Percentiles rank a stretch among this genome's conserved stretches.
phyloP scores from a whole-genome alignment of 2,797 vertebrate species.

The Etheostoma nigrum region DNA sequence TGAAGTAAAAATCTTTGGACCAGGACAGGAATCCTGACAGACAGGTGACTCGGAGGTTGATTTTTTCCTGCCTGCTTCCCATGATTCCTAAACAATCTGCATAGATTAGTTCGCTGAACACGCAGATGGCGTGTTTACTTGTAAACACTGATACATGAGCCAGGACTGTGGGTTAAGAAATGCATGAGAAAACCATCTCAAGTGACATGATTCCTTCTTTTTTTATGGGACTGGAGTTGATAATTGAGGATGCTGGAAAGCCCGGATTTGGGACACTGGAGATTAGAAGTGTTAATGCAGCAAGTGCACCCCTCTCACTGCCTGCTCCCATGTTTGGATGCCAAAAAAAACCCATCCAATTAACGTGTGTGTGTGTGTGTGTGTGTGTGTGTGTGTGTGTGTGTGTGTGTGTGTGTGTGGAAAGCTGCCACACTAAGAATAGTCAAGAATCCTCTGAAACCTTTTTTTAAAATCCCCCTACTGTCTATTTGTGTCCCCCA shows the following conservation, averaged over 20 bases:
- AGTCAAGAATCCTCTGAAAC: conserved; percentile 55
- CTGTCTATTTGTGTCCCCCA: conserved; percentile 51
- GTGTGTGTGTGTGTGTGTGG: conserved; percentile 14
- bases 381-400: conserved; percentile 1
- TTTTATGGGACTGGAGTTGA: background rate
- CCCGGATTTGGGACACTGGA: conserved; percentile 34
- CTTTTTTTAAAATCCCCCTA: conserved; percentile 17
- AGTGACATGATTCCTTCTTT: background rate
- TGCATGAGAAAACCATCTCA: conserved; percentile 11
- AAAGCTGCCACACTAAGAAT: conserved; percentile 55
- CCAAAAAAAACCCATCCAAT: conserved; percentile 3
- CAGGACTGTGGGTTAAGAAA: conserved; percentile 15
- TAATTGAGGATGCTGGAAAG: conserved; percentile 18
- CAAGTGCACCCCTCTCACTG: conserved; percentile 14
- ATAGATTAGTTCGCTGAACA: conserved; percentile 15
- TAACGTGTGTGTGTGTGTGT: conserved; percentile 5
- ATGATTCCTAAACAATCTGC: background rate
- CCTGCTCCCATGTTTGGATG: background rate
- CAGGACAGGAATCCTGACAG: conserved; percentile 1
- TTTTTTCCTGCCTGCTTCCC: background rate
- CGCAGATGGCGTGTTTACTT: background rate
- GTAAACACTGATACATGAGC: conserved; percentile 7
- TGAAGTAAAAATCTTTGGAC: background rate
- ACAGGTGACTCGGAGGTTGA: background rate
- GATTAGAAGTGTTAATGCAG: conserved; percentile 52